Evolutionary conservation across 1,140 invertebrate genomes (phyloP).

Genomic region (Panagrolaimus sp.): DNA sequence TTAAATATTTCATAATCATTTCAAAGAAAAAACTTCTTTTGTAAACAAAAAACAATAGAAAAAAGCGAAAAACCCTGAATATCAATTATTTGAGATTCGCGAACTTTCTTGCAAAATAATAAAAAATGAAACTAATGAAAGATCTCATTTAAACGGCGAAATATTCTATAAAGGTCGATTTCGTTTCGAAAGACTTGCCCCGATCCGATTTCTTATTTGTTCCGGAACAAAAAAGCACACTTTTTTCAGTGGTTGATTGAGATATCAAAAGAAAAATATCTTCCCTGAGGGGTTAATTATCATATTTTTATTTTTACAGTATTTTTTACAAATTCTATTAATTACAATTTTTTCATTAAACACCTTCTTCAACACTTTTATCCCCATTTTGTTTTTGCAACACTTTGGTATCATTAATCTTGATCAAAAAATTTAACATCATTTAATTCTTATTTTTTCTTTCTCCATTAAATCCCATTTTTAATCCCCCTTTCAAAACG

Average conservation of each 20-base stretch:
- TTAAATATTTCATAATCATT: no score
- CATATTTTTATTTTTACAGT: no score
- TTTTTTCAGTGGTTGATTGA: conserved; percentile 96
- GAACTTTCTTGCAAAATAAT: no score
- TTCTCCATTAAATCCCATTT: background rate
- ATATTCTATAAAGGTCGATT: background rate
- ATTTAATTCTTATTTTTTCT: background rate
- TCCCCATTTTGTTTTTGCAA: no score
- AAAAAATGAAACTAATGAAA: no score
- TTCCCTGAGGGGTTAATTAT: no score
- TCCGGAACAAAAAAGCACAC: conserved; percentile 68
- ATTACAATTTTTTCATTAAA: conserved; percentile 18
- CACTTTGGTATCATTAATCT: background rate
- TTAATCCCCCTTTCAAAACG: conserved; percentile 24
- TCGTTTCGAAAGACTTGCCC: conserved; percentile 14
- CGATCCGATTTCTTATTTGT: conserved; percentile 6
- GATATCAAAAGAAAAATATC: conserved; percentile 97
- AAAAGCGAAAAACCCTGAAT: no score
- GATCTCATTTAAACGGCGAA: no score
- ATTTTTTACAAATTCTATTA: conserved; percentile 68
- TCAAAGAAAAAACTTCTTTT: no score
- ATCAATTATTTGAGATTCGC: no score
- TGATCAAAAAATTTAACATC: background rate
- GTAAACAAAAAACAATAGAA: no score
- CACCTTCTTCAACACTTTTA: no score